Evolutionary conservation across 2,113 vertebrate genomes (phyloP).

Genomic region (Anas platyrhynchos): DNA sequence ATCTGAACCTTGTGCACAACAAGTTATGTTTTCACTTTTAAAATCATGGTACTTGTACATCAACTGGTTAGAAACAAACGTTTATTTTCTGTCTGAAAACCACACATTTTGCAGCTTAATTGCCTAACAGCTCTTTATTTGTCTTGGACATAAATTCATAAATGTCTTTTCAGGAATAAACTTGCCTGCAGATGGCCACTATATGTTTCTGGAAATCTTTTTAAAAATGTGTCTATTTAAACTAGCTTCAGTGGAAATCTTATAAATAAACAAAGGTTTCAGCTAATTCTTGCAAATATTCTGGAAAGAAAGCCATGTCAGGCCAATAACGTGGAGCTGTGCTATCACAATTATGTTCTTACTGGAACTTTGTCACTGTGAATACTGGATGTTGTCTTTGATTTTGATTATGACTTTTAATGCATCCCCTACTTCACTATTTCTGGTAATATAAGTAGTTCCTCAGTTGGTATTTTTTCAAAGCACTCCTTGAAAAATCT

Average conservation of each 20-base stretch:
- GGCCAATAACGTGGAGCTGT: background rate
- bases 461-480: background rate
- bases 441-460: conserved; percentile 31
- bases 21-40: conserved; percentile 24
- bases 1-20: background rate
- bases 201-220: conserved; percentile 46
- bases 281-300: conserved; percentile 18
- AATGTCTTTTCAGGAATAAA: conserved; percentile 49
- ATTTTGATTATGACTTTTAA: conserved; percentile 23
- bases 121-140: conserved; percentile 52
- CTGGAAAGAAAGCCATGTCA: background rate
- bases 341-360: background rate
- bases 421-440: background rate
- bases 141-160: conserved; percentile 47
- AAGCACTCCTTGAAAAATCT: background rate
- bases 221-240: conserved; percentile 24
- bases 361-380: background rate
- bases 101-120: conserved; percentile 10
- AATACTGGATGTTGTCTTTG: background rate
- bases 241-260: conserved; percentile 31
- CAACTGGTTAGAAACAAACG: conserved; percentile 50
- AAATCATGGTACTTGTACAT: conserved; percentile 25
- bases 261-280: conserved; percentile 48
- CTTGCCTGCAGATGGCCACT: conserved; percentile 17
- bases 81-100: conserved; percentile 69